These are phyloP conservation scores for Tanytarsus gracilentus DNA, from an alignment of 2,888 invertebrate genomes.

Conservation along the genomic window DNA sequence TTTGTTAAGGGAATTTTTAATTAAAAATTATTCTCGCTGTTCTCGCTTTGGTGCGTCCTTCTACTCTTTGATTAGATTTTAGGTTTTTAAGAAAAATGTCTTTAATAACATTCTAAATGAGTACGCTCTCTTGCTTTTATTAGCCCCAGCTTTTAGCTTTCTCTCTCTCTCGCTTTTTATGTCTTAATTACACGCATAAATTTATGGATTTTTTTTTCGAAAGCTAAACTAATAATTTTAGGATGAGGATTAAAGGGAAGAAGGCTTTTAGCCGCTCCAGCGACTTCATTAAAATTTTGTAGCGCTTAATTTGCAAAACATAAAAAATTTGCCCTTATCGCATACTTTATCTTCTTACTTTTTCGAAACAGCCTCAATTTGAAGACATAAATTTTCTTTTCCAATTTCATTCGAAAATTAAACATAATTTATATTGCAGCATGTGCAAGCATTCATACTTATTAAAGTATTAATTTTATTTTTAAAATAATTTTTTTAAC, in stretches of 20 bases:
- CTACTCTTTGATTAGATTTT: constrained; percentile 5
- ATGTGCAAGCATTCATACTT: too few species aligned
- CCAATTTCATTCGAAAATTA: constrained; percentile 1
- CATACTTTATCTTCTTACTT: too few species aligned
- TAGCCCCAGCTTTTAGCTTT: neutral
- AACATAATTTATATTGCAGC: constrained; percentile 15
- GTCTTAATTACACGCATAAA: constrained; percentile 12
- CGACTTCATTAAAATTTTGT: constrained; percentile 1
- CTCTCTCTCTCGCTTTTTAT: neutral
- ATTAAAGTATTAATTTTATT: too few species aligned
- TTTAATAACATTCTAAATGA: neutral
- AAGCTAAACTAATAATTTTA: constrained; percentile 10
- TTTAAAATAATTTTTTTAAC: too few species aligned
- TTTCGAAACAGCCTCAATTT: neutral
- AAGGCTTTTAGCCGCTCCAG: neutral
- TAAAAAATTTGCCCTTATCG: too few species aligned
- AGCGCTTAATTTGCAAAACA: neutral
- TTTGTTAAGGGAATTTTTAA: constrained; percentile 15
- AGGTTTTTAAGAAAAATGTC: neutral
- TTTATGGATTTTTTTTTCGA: too few species aligned
- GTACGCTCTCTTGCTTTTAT: neutral
- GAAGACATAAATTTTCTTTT: neutral
- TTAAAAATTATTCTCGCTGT: constrained; percentile 6
- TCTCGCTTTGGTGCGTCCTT: neutral
- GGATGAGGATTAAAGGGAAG: neutral